Percentiles rank a stretch among this genome's conserved stretches.
phyloP scores from a whole-genome alignment of 2,797 vertebrate genomes.

The Urophycis tenuis region DNA sequence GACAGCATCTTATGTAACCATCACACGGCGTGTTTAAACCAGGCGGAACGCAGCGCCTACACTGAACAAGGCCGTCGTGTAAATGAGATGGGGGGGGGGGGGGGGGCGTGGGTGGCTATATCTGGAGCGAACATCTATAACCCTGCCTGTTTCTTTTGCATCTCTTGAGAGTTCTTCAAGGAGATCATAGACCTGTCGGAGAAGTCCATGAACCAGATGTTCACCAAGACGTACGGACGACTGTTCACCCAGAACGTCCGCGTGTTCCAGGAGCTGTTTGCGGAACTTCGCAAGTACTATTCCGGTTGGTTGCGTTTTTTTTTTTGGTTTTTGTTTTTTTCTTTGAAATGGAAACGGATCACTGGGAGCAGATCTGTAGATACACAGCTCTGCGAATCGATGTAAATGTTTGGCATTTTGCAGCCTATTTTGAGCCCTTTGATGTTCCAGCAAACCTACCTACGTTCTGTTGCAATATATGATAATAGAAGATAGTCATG shows the following conservation, averaged over 20 bases:
- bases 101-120: constrained; percentile 25
- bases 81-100: constrained; percentile 23
- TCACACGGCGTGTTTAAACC: constrained; percentile 40
- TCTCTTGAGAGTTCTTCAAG: constrained; percentile 75
- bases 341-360: background rate
- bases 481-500: too few relatives aligned
- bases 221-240: constrained; percentile 81
- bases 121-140: constrained; percentile 28
- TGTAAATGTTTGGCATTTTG: background rate
- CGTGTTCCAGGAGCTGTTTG: constrained; percentile 82
- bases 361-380: background rate
- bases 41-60: constrained; percentile 25
- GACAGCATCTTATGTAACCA: constrained; percentile 45
- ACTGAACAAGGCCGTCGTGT: constrained; percentile 27
- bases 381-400: background rate
- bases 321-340: background rate
- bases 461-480: too few relatives aligned
- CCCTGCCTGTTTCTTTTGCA: constrained; percentile 20
- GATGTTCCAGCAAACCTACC: too few relatives aligned
- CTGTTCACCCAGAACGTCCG: constrained; percentile 80
- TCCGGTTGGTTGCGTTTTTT: constrained; percentile 51
- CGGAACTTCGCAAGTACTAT: constrained; percentile 80
- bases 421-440: too few relatives aligned
- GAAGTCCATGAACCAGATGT: constrained; percentile 84
- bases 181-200: constrained; percentile 81